Base-by-base conservation (phyloP, 2,113 vertebrate genomes). In the Capra hircus region DNA sequence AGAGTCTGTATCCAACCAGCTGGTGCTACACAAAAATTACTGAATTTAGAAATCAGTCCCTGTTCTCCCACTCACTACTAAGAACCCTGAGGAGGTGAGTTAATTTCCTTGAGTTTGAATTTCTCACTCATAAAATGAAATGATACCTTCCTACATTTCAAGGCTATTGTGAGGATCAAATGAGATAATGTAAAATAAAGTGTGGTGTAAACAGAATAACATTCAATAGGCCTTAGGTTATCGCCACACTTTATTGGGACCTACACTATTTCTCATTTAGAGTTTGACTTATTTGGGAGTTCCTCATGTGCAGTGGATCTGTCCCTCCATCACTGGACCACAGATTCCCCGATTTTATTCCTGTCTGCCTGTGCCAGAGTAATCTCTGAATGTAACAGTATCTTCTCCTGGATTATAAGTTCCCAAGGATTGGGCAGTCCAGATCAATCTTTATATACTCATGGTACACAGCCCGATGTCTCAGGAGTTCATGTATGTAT, bases 231-330 rank as follows among this genome's bases (percentile, higher is more conserved):
- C 50, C 21, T 52, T 7, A 14, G 1, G 25, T 8, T 12, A 45
- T 12, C 1, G 1, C 57, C 27, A 9, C 6, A 9, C 33, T 45
- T 85, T 9, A 5, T 2, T 17, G 91, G 43, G 13, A 23, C 21
- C n/a, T 23, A 23, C 50, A 25, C 45, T 36, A 11, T 19, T 84
- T 95, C 45, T 60, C 30, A 28, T 43, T 67, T 57, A 6, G 62
- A 60, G 23, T 57, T 16, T 86, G 40, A 64, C 7, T 50, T 30
- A 16, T 6, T 2, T 15, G 28, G 17, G 30, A 60, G 45, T 28
- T 9, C 7, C 6, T 67, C 2, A 1, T 1, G 30, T 40, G 9
- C 55, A 21, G 15, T 4, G 13, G 16, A 7, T 30, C 25, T 21
- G 2, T 36, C 12, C 27, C 36, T 95, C 53, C 3, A 15, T 7